Conservation (phyloP, 53 echinoderm and acorn worm genomes). For the Patiria pectinifera region DNA sequence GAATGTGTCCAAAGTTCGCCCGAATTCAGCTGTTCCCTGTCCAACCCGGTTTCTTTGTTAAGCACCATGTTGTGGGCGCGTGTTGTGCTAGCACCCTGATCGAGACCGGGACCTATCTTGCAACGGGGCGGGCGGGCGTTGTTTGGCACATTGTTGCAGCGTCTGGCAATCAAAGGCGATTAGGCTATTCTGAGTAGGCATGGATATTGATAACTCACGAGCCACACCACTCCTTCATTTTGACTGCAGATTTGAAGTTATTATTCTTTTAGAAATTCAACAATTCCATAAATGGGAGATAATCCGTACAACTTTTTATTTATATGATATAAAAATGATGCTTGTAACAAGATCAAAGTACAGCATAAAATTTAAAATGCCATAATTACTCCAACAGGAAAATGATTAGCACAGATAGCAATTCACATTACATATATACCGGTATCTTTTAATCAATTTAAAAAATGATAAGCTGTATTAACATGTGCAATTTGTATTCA, state of each 20-base stretch:
- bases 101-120: not conserved
- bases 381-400: too few relatives aligned
- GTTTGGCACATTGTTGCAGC: constrained; percentile 10
- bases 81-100: not conserved
- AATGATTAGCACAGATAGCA: too few relatives aligned
- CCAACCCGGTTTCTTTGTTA: constrained; percentile 3
- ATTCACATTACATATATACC: too few relatives aligned
- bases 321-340: too few relatives aligned
- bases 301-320: too few relatives aligned
- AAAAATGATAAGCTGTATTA: too few relatives aligned
- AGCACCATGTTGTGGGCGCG: not conserved
- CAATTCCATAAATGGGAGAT: too few relatives aligned
- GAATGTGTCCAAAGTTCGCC: constrained; percentile 55
- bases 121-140: not conserved
- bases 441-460: too few relatives aligned
- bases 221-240: not conserved
- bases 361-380: too few relatives aligned
- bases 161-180: constrained; percentile 19
- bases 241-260: not conserved
- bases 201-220: constrained; percentile 20
- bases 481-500: too few relatives aligned
- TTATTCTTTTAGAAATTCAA: too few relatives aligned
- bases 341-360: too few relatives aligned
- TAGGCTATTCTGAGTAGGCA: not conserved
- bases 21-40: not conserved